Evolutionary conservation across 2,888 invertebrate genomes (phyloP).

Genomic region (Aplocera efformata): DNA sequence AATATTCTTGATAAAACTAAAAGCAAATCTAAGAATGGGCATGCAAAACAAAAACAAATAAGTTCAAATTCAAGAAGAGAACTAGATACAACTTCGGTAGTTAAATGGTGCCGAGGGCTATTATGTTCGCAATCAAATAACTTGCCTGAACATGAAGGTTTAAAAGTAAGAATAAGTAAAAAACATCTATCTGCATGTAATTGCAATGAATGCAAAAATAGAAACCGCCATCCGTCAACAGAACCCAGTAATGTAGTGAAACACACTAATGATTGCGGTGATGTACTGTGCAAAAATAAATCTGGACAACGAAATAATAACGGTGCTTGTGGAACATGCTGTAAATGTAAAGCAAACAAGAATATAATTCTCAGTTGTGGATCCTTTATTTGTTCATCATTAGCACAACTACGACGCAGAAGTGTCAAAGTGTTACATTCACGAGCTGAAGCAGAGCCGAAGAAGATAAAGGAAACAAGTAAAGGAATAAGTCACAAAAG

Average conservation of each 20-base stretch:
- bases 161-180: constrained; percentile 1
- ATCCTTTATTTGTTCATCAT: constrained; percentile 13
- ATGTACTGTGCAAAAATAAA: constrained; percentile 1
- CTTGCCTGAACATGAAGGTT: neutral
- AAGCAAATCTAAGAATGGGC: constrained; percentile 7
- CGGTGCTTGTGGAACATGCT: constrained; percentile 4
- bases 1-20: constrained; percentile 1
- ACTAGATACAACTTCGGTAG: constrained; percentile 8
- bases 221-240: neutral
- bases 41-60: neutral
- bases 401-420: constrained; percentile 3
- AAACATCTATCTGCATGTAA: constrained; percentile 8
- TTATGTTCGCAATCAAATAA: constrained; percentile 4
- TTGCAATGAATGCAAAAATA: constrained; percentile 13
- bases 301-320: neutral
- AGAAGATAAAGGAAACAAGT: too few species aligned
- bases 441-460: too few species aligned
- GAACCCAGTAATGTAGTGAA: neutral
- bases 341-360: constrained; percentile 14
- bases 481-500: too few species aligned
- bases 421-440: neutral
- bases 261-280: constrained; percentile 4
- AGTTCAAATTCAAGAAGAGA: constrained; percentile 2
- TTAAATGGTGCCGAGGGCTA: constrained; percentile 9
- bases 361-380: constrained; percentile 2